Conservation (phyloP, 2,113 vertebrate genomes). For the Malurus alboscapulatus region DNA sequence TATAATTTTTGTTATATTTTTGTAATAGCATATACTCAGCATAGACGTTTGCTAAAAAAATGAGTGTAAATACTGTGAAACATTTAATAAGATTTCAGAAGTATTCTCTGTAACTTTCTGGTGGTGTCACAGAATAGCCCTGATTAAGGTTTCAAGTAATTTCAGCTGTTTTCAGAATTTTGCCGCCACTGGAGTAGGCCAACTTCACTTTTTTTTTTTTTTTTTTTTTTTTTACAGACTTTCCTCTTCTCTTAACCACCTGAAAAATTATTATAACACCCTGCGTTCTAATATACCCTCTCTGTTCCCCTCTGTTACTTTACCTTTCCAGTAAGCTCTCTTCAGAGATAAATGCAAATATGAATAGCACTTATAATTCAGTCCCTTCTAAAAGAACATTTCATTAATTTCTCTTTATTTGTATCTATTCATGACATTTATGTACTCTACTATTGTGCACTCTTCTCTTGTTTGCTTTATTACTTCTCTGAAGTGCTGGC, state of each 20-base stretch:
- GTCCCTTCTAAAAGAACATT: background rate
- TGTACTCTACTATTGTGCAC: background rate
- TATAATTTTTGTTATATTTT: background rate
- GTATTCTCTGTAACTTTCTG: background rate
- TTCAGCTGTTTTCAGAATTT: background rate
- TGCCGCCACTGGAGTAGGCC: background rate
- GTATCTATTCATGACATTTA: background rate
- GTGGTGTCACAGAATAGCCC: background rate
- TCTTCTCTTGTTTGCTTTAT: background rate
- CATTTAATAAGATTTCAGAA: background rate
- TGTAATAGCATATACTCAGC: background rate
- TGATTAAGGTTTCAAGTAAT: background rate
- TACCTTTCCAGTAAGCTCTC: background rate
- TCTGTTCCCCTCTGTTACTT: background rate
- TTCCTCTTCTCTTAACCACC: background rate
- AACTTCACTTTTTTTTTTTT: background rate
- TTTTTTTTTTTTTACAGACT: background rate
- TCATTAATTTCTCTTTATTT: slow-evolving; percentile 1
- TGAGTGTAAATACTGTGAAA: background rate
- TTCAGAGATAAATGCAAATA: background rate
- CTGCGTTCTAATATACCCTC: background rate
- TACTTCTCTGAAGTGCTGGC: background rate
- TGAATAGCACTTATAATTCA: background rate
- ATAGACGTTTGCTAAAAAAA: background rate
- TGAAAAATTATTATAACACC: background rate